A percentile compares a stretch with the other conserved stretches of the same genome.
Evolutionary conservation across 1,140 invertebrate genomes (phyloP).

Genomic region (Bombus haemorrhoidalis): DNA sequence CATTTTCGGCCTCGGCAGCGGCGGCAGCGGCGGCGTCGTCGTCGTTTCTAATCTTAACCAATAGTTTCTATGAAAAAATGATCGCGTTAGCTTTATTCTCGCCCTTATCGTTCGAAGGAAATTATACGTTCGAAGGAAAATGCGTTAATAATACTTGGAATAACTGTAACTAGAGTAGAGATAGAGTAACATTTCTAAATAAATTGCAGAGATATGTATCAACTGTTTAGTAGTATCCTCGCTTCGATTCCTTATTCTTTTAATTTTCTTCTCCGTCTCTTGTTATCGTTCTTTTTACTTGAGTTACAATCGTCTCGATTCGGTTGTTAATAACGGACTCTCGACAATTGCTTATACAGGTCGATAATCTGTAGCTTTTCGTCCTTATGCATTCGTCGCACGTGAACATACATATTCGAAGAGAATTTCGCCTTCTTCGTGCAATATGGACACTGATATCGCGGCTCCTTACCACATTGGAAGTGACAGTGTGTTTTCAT

Average conservation of each 20-base stretch:
- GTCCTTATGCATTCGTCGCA: constrained; percentile 73
- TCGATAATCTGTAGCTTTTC: constrained; percentile 72
- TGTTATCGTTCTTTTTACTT: too few relatives aligned
- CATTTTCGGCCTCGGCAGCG: not conserved
- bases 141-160: not conserved
- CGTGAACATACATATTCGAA: constrained; percentile 79
- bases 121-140: not conserved
- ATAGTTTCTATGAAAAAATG: not conserved
- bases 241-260: not conserved
- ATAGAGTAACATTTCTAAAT: not conserved
- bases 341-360: constrained; percentile 64
- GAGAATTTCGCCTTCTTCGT: constrained; percentile 81
- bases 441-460: constrained; percentile 90
- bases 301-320: not conserved
- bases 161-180: not conserved
- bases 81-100: not conserved
- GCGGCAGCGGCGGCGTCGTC: not conserved
- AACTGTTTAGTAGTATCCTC: not conserved
- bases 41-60: not conserved
- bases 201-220: constrained; percentile 23
- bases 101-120: not conserved
- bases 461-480: constrained; percentile 89
- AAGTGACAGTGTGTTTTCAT: constrained; percentile 73
- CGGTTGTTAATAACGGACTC: constrained; percentile 42
- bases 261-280: not conserved